A percentile compares a stretch with the other conserved stretches of the same genome.
phyloP scores from a whole-genome alignment of 2,113 vertebrate species.

The Apodemus sylvaticus region DNA sequence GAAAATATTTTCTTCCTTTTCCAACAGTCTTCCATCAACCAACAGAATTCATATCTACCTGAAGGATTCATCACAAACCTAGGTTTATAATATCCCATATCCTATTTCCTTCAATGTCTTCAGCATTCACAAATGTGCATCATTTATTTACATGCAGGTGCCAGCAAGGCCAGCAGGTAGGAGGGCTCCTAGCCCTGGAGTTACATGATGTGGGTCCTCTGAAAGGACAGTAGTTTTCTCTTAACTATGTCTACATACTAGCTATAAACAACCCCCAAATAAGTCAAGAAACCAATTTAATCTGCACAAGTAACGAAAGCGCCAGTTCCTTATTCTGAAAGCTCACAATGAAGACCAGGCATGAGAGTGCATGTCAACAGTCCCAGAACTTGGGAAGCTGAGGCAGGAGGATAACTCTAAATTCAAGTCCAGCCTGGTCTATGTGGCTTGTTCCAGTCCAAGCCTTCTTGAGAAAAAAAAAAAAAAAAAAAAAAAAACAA shows the following conservation, averaged over 20 bases:
- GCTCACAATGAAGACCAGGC: not conserved
- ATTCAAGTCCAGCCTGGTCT: not conserved
- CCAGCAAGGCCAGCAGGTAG: not conserved
- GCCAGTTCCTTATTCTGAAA: not conserved
- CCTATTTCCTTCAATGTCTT: not conserved
- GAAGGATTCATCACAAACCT: constrained; percentile 23
- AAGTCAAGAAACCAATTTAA: not conserved
- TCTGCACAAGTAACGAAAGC: not conserved
- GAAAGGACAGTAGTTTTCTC: not conserved
- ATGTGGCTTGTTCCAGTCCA: not conserved
- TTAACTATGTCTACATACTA: not conserved
- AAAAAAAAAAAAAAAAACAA: not conserved
- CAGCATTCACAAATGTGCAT: not conserved
- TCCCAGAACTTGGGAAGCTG: not conserved
- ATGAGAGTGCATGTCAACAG: not conserved
- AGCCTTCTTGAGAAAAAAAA: not conserved
- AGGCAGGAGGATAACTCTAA: not conserved
- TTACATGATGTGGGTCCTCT: not conserved
- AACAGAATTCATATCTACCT: not conserved
- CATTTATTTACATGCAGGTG: not conserved
- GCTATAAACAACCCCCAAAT: not conserved
- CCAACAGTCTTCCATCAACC: not conserved
- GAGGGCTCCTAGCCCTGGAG: not conserved
- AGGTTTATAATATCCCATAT: not conserved
- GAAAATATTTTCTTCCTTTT: not conserved